These are phyloP conservation scores for Halichoerus grypus DNA, from an alignment of 2,113 vertebrate species.

Conservation along the genomic window DNA sequence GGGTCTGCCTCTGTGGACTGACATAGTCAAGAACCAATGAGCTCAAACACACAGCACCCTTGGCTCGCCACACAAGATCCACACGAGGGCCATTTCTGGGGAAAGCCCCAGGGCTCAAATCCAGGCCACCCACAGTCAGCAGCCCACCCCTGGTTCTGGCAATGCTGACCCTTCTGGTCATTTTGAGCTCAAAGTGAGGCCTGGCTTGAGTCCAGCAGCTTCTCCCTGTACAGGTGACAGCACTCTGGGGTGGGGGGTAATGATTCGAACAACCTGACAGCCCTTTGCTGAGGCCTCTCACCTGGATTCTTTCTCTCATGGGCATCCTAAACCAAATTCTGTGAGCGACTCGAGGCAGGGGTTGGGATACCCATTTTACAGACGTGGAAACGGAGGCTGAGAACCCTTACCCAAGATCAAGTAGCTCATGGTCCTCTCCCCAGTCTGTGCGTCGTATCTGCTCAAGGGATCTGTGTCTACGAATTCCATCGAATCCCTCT, in stretches of 20 bases:
- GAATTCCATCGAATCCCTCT: background rate
- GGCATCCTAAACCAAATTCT: background rate
- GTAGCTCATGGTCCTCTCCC: background rate
- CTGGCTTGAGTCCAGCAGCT: background rate
- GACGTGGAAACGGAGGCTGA: constrained; percentile 12
- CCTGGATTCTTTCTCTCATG: background rate
- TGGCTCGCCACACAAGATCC: background rate
- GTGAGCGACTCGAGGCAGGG: background rate
- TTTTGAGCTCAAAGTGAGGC: background rate
- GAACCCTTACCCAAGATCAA: background rate
- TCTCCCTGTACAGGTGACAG: background rate
- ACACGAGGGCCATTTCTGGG: background rate
- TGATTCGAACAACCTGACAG: background rate
- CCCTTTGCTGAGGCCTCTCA: background rate
- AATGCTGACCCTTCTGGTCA: background rate
- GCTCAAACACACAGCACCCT: background rate
- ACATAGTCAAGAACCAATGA: background rate
- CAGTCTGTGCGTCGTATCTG: background rate
- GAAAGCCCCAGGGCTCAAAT: background rate
- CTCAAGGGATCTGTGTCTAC: background rate
- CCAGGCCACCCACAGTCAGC: background rate
- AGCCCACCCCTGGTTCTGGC: background rate
- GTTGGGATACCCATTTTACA: background rate
- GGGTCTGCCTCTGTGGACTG: background rate
- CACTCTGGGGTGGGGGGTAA: background rate